Conservation (phyloP, 2,888 invertebrate species). For the Podotricha telesiphe region DNA sequence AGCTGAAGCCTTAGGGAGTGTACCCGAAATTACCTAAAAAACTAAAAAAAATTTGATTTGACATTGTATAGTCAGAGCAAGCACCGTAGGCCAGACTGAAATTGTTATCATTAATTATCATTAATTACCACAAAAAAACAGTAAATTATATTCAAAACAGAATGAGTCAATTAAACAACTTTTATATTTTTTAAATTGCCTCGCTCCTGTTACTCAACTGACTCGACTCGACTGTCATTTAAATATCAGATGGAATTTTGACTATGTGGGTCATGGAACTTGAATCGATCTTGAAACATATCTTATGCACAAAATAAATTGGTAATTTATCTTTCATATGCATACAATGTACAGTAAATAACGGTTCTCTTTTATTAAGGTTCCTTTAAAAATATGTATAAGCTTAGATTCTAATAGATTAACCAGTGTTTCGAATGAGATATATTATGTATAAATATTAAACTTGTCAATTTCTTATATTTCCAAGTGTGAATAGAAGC, state of each 20-base stretch:
- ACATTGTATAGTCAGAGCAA: too few species aligned
- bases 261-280: conserved; percentile 35
- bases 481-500: too few species aligned
- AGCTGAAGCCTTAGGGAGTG: too few species aligned
- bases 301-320: conserved; percentile 43
- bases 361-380: conserved; percentile 35
- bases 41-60: too few species aligned
- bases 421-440: too few species aligned
- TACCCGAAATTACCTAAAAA: too few species aligned
- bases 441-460: too few species aligned
- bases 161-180: conserved; percentile 7
- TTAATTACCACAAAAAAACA: neutral
- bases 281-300: conserved; percentile 31
- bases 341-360: conserved; percentile 32
- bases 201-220: conserved; percentile 15
- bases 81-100: neutral
- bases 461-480: too few species aligned
- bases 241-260: conserved; percentile 28
- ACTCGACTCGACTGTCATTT: conserved; percentile 3
- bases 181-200: neutral
- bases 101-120: neutral
- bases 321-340: conserved; percentile 43
- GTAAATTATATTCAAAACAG: conserved; percentile 1
- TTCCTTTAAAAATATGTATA: conserved; percentile 40
- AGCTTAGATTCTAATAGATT: neutral